A percentile compares a stretch with the other conserved stretches of the same genome.
phyloP scores from a whole-genome alignment of 2,888 invertebrate genomes.

The Itoplectis maculator region DNA sequence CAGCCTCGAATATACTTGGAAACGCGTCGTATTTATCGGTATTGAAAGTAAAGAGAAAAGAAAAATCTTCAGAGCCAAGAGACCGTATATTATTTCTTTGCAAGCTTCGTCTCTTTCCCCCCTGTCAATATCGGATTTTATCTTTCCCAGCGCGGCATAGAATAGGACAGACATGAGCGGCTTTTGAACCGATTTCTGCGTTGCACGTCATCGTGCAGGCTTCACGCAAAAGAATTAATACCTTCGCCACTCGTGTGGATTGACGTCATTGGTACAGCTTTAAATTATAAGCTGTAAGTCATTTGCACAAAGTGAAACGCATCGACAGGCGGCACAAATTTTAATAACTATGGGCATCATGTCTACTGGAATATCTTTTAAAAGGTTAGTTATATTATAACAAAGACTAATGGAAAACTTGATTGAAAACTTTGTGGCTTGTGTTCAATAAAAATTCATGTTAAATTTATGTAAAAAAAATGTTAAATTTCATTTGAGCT shows the following conservation, averaged over 20 bases:
- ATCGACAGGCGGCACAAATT: not conserved
- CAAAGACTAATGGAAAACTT: too few species aligned
- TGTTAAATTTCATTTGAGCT: too few species aligned
- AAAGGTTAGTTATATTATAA: not conserved
- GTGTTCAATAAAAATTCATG: too few species aligned
- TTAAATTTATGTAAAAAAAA: too few species aligned
- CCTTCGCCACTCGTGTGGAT: constrained; percentile 3
- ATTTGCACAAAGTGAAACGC: not conserved
- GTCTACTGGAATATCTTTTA: not conserved
- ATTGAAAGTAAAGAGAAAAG: not conserved
- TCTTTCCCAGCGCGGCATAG: not conserved
- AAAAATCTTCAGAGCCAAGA: not conserved
- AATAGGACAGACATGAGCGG: constrained; percentile 3
- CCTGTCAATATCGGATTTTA: constrained; percentile 18
- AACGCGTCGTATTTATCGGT: not conserved
- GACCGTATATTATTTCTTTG: not conserved
- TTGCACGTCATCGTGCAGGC: not conserved
- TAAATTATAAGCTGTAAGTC: not conserved
- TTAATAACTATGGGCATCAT: not conserved
- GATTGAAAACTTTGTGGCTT: too few species aligned
- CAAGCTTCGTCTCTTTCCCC: not conserved
- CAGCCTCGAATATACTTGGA: not conserved
- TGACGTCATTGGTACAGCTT: constrained; percentile 19
- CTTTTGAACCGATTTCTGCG: not conserved
- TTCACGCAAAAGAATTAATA: constrained; percentile 10